phyloP scores from a whole-genome alignment of 2,797 vertebrate genomes.

The Notolabrus celidotus region DNA sequence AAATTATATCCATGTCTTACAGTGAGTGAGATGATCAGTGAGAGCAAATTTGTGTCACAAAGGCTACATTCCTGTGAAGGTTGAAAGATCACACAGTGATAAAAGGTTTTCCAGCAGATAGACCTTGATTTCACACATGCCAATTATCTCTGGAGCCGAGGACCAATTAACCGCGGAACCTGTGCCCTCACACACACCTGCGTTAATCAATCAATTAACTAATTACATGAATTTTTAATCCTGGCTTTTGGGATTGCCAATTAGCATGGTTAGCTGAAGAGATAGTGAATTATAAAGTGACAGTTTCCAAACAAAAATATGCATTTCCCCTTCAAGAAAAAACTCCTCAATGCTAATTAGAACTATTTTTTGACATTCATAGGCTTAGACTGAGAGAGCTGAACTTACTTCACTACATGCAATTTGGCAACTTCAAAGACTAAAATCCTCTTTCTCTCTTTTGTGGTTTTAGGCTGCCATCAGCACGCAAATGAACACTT shows the following conservation, averaged over 20 bases:
- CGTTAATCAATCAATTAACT: constrained; percentile 84
- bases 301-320: constrained; percentile 49
- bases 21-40: constrained; percentile 43
- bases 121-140: constrained; percentile 74
- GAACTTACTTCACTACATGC: constrained; percentile 55
- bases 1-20: constrained; percentile 23
- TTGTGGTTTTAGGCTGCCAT: constrained; percentile 61
- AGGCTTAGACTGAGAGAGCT: constrained; percentile 43
- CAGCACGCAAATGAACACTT: constrained; percentile 62
- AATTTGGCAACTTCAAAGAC: constrained; percentile 68
- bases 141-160: constrained; percentile 77
- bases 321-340: constrained; percentile 20
- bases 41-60: constrained; percentile 45
- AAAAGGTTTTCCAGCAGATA: constrained; percentile 63
- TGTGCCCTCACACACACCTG: constrained; percentile 72
- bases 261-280: constrained; percentile 63
- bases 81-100: constrained; percentile 61
- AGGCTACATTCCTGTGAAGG: constrained; percentile 49
- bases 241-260: constrained; percentile 74
- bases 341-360: constrained; percentile 57
- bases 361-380: constrained; percentile 51
- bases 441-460: constrained; percentile 58
- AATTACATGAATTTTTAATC: constrained; percentile 81
- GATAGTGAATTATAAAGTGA: constrained; percentile 45
- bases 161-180: constrained; percentile 81